A percentile compares a stretch with the other conserved stretches of the same genome.
These are phyloP conservation scores for Hyperoplus immaculatus DNA, from an alignment of 2,797 vertebrate genomes.

Conservation along the genomic window DNA sequence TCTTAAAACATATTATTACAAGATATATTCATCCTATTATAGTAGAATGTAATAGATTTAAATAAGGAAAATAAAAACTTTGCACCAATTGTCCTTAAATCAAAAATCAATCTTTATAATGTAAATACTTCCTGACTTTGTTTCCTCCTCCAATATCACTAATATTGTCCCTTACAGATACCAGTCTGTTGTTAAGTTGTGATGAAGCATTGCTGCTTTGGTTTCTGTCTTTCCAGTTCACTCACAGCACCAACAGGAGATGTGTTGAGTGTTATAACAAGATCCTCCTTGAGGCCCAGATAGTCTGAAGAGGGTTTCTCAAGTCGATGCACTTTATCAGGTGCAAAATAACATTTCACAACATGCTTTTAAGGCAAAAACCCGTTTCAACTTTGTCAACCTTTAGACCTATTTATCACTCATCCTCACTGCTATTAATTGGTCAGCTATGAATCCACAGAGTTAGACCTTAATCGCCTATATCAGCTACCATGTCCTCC, in stretches of 20 bases:
- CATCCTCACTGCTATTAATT: conserved; percentile 66
- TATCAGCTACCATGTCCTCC: conserved; percentile 8
- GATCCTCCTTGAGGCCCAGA: background rate
- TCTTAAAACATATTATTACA: background rate
- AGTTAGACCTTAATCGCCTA: conserved; percentile 15
- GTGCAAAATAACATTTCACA: conserved; percentile 41
- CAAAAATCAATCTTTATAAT: background rate
- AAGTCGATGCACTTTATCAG: conserved; percentile 15
- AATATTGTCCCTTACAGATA: background rate
- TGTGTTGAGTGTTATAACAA: background rate
- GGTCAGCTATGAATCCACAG: conserved; percentile 34
- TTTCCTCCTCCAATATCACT: background rate
- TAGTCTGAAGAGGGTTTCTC: conserved; percentile 33
- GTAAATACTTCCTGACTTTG: background rate
- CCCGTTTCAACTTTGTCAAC: conserved; percentile 49
- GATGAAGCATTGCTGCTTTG: background rate
- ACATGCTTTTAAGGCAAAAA: conserved; percentile 63
- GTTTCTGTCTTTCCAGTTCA: background rate
- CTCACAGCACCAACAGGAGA: conserved; percentile 1
- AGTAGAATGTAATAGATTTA: background rate
- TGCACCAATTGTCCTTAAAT: background rate
- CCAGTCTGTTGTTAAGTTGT: background rate
- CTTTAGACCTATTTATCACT: conserved; percentile 76
- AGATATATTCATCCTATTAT: background rate
- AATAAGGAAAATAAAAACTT: background rate